A percentile compares a stretch with the other conserved stretches of the same genome.
Conservation (phyloP, 2,888 invertebrate genomes). For the Tenthredo livida region DNA sequence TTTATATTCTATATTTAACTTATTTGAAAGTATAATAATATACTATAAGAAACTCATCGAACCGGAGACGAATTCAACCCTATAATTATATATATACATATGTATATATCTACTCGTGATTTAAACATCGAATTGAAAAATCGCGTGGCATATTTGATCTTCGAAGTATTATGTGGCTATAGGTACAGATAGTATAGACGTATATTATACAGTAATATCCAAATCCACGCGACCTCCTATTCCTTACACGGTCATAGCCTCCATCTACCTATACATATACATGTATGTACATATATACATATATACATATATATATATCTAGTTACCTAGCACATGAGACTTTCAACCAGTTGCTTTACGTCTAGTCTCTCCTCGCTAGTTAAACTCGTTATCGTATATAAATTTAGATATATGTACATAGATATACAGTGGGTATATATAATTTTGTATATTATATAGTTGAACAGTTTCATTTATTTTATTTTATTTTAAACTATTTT, state of each 20-base stretch:
- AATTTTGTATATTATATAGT: not conserved
- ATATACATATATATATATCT: not conserved
- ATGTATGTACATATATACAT: too few species aligned
- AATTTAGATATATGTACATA: not conserved
- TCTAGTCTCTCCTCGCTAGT: not conserved
- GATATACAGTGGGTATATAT: not conserved
- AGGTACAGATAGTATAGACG: not conserved
- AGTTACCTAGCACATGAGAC: slow-evolving; percentile 10
- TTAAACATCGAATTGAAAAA: too few species aligned
- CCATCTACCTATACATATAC: not conserved
- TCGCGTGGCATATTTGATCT: too few species aligned
- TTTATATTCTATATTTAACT: slow-evolving; percentile 7
- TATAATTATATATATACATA: not conserved
- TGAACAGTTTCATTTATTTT: not conserved
- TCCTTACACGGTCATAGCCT: slow-evolving; percentile 38
- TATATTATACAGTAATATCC: not conserved
- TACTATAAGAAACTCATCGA: not conserved
- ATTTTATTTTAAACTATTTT: not conserved
- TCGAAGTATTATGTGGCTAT: too few species aligned
- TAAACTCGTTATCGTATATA: not conserved
- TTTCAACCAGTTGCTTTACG: slow-evolving; percentile 32
- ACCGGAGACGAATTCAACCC: slow-evolving; percentile 2
- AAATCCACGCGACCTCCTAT: slow-evolving; percentile 29
- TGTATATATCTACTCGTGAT: not conserved
- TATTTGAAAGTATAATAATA: slow-evolving; percentile 11